Conservation (phyloP, 1,140 invertebrate genomes). For the Neuroterus valhalla region DNA sequence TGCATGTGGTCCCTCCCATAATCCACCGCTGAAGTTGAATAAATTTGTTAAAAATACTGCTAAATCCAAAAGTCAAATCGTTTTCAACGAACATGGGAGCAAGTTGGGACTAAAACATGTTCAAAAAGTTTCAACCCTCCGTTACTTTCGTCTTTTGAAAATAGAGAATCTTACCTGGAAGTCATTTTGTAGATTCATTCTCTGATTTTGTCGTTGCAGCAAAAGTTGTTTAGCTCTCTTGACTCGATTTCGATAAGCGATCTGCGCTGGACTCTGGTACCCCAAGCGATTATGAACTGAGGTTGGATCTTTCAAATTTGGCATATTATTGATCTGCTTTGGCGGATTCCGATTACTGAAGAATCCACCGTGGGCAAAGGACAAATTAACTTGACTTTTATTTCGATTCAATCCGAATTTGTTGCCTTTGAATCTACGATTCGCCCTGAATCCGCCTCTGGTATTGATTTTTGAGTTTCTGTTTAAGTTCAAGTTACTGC, state of each 20-base stretch:
- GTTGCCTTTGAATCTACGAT: conserved; percentile 42
- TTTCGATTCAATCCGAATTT: conserved; percentile 59
- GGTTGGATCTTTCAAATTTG: conserved; percentile 67
- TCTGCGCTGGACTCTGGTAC: conserved; percentile 70
- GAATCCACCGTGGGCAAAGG: conserved; percentile 56
- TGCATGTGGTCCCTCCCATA: too few relatives aligned
- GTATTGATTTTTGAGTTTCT: conserved; percentile 46
- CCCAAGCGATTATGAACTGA: conserved; percentile 71
- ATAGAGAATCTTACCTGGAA: conserved; percentile 55
- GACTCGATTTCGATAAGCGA: conserved; percentile 70
- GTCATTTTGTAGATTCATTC: conserved; percentile 61
- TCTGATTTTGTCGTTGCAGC: conserved; percentile 66
- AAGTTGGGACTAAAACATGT: too few relatives aligned
- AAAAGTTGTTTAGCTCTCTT: conserved; percentile 69
- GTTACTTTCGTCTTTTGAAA: neutral
- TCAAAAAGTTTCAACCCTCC: too few relatives aligned
- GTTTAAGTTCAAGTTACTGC: conserved; percentile 59
- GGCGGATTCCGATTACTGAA: conserved; percentile 57
- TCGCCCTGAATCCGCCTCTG: conserved; percentile 50
- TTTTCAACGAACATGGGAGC: too few relatives aligned
- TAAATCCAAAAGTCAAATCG: too few relatives aligned
- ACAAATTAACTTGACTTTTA: conserved; percentile 63
- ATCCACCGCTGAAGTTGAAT: too few relatives aligned
- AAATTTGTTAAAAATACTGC: too few relatives aligned
- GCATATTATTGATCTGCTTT: conserved; percentile 67